These are phyloP conservation scores for Andrena marginata DNA, from an alignment of 2,888 invertebrate species.

Conservation along the genomic window DNA sequence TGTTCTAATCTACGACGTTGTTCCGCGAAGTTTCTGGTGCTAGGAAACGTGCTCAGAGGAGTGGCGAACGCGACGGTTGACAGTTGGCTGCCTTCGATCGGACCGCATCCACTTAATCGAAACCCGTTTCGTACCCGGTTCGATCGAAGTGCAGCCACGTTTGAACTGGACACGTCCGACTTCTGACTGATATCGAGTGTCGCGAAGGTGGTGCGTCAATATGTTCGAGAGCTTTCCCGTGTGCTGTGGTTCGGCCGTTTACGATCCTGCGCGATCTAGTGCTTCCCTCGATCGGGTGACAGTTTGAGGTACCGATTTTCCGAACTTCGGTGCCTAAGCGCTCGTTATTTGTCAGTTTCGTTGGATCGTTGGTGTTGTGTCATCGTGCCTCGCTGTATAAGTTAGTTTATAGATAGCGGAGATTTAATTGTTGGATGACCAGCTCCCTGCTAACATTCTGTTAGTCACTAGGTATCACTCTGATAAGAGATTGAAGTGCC, in stretches of 20 bases:
- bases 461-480: no score
- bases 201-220: slow-evolving; percentile 76
- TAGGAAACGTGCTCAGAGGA: slow-evolving; percentile 6
- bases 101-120: slow-evolving; percentile 20
- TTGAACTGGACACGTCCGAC: slow-evolving; percentile 77
- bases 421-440: no score
- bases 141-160: slow-evolving; percentile 77
- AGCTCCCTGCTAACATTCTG: no score
- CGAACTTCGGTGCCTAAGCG: no score
- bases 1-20: not conserved
- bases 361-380: no score
- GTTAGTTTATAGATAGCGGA: no score
- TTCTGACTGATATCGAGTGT: slow-evolving; percentile 39
- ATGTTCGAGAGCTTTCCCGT: not conserved
- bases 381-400: no score
- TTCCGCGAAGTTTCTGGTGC: slow-evolving; percentile 6
- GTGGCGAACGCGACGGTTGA: slow-evolving; percentile 42
- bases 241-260: not conserved
- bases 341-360: no score
- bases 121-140: slow-evolving; percentile 25
- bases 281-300: no score
- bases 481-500: no score
- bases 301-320: no score
- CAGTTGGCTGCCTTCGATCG: slow-evolving; percentile 78
- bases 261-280: no score